Evolutionary conservation across 1,140 invertebrate species (phyloP), one percentile per base, ranked within the genome.

Genomic region (Meteorus sp.): DNA sequence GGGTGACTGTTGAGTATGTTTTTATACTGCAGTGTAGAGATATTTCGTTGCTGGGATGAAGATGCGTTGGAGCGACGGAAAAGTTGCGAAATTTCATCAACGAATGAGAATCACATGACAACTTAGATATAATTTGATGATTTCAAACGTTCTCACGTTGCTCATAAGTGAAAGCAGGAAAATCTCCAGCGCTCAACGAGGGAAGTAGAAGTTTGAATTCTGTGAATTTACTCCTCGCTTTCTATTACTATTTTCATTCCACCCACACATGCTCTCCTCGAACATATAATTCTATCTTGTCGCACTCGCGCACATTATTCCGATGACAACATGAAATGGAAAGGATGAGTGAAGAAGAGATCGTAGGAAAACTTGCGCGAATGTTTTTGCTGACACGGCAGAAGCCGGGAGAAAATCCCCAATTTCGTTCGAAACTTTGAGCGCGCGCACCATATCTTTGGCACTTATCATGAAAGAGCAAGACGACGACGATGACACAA

Each of bases 351-450:
- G n/a, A n/a, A n/a, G n/a, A n/a, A n/a, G n/a, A n/a, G n/a, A n/a
- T n/a, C n/a, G n/a, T n/a, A n/a, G 11, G 15, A 45, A 43, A 27
- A 52, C 37, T 43, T 52, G 37, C 13, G 19, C 17, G 15, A n/a
- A 15, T 52, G 35, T 13, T 53, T 33, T 17, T 47, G 57, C 57
- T 59, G 57, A 59, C 58, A 43, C 27, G 31, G 51, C 51, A 56
- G 45, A 52, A 33, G 25, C 23, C 58, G 13, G 15, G 43, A 37
- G 48, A 54, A 54, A 62, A 62, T 58, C 50, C 50, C 58, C 60
- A 62, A 62, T 62, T 62, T 62, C 50, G 50, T 53, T 60, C 41
- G 23, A 51, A 52, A 59, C 29, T 52, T 37, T 22, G 23, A 17
- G 19, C 31, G 52, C 9, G 7, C n/a, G 20, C 29, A 17, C 31